These are phyloP conservation scores for Channa striata DNA, from an alignment of 2,797 vertebrate species.

Conservation along the genomic window DNA sequence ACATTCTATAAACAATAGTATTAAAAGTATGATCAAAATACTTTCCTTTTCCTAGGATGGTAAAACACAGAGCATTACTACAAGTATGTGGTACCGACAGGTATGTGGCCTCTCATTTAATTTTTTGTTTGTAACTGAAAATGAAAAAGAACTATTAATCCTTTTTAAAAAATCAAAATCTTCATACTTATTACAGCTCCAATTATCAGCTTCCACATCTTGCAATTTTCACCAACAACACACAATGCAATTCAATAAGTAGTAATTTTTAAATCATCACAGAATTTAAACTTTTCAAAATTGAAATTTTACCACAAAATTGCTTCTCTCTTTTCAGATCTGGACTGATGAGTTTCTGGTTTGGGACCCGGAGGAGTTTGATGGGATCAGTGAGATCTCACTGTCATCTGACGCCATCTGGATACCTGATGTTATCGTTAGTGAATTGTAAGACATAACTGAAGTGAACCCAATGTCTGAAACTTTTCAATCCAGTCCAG, in stretches of 20 bases:
- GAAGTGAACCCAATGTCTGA: neutral
- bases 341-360: conserved; percentile 92
- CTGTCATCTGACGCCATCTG: conserved; percentile 88
- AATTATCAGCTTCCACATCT: neutral
- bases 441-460: conserved; percentile 85
- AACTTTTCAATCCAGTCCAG: too few species aligned
- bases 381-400: conserved; percentile 89
- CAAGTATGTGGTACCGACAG: conserved; percentile 90
- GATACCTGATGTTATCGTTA: conserved; percentile 90
- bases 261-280: neutral
- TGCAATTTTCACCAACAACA: neutral
- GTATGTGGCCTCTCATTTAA: conserved; percentile 63
- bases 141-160: neutral
- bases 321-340: conserved; percentile 74
- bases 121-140: neutral
- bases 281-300: neutral
- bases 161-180: neutral
- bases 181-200: neutral
- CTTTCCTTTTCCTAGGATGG: conserved; percentile 79
- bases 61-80: conserved; percentile 90
- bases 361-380: conserved; percentile 90
- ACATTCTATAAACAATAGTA: neutral
- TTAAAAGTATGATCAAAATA: neutral
- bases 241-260: neutral
- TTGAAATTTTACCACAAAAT: neutral